Base-by-base conservation (phyloP, 2,888 invertebrate species). In the Leptogaster cylindrica region DNA sequence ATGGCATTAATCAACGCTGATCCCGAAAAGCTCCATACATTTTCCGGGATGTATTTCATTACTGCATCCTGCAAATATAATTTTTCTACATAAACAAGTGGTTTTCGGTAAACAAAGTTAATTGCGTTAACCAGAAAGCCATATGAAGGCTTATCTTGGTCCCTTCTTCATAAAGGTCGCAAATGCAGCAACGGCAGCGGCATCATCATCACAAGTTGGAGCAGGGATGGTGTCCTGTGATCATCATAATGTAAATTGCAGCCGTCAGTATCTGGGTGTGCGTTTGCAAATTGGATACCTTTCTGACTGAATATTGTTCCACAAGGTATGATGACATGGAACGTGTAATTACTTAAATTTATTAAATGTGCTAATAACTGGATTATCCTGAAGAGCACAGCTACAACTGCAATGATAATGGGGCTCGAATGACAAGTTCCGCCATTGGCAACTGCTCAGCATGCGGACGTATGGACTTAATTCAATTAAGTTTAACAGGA, bases 351-450 rank as follows among this genome's bases (percentile, higher is more conserved):
- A 64, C 48, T 48, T 27, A 48, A 64, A 48, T 64, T 48, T 33
- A 64, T 64, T 64, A 64, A 64, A 33, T 64, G 48, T 64, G 63
- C 63, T 64, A 64, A 64, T 64, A 31, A 64, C 63, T 48, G 14
- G 33, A 23, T 31, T 64, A 64, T 31, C 16, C 31, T 33, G 31
- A 31, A 52, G 33, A 31, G 52, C 52, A 52, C 52, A 31, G 10
- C 31, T 31, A 31, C 31, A 31, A 52, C 33, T 52, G 28, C 52
- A 52, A 33, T 20, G 52, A 52, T 52, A 33, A 52, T 52, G 33
- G 52, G 52, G 28, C 46, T 33, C 52, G n/a, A 33, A 52, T 52
- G 52, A 52, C 52, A 52, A 52, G 7, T 18, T 52, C 28, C 52
- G 31, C 46, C 46, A 33, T 52, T 20, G 33, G 23, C 52, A 52